phyloP scores from a whole-genome alignment of 1,140 invertebrate genomes.

The Drosophila kanapiae region DNA sequence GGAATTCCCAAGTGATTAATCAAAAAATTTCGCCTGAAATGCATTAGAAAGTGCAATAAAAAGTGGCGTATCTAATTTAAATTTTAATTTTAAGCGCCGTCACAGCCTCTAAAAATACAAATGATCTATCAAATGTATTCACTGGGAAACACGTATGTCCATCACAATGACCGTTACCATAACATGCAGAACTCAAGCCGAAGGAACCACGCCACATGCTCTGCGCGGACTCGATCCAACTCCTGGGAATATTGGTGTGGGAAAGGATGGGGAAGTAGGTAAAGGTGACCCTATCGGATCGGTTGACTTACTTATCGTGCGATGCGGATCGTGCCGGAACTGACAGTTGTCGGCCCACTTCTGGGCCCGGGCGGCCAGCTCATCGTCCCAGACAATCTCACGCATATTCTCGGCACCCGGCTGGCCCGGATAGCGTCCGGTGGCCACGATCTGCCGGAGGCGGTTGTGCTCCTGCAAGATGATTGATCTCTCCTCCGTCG shows the following conservation, averaged over 20 bases:
- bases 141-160: background rate
- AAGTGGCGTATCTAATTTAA: constrained; percentile 11
- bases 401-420: constrained; percentile 92
- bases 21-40: constrained; percentile 5
- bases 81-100: background rate
- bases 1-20: constrained; percentile 14
- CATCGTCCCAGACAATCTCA: constrained; percentile 96
- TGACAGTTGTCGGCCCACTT: constrained; percentile 93
- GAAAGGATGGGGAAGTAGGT: background rate
- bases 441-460: constrained; percentile 91
- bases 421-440: constrained; percentile 91
- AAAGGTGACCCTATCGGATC: no score
- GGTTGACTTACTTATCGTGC: constrained; percentile 87
- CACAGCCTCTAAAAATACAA: constrained; percentile 13
- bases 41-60: constrained; percentile 28
- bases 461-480: constrained; percentile 93
- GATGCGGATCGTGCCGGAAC: constrained; percentile 89
- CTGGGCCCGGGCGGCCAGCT: constrained; percentile 92
- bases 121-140: constrained; percentile 3
- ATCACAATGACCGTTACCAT: constrained; percentile 17
- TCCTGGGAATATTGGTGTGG: constrained; percentile 20
- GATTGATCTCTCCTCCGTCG: constrained; percentile 89
- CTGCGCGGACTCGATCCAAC: constrained; percentile 16
- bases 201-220: constrained; percentile 43
- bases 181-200: constrained; percentile 56